Conservation (phyloP, 2,888 invertebrate species). For the Nymphalis urticae region DNA sequence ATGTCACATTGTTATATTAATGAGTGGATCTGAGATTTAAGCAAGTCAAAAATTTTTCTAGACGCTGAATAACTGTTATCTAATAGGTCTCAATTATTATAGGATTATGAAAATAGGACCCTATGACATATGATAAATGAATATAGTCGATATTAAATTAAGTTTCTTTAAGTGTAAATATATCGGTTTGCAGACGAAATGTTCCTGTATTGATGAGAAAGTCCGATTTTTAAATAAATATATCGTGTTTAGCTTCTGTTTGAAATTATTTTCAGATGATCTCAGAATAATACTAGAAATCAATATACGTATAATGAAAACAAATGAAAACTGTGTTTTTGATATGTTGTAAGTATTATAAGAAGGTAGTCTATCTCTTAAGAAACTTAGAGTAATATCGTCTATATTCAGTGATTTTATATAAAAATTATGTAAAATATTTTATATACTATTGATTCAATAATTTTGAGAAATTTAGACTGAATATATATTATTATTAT, state of each 20-base stretch:
- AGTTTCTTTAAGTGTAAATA: too few relatives aligned
- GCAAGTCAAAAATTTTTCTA: not conserved
- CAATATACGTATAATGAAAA: too few relatives aligned
- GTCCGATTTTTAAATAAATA: too few relatives aligned
- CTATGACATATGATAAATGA: not conserved
- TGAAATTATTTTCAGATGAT: too few relatives aligned
- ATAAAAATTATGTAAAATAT: not conserved
- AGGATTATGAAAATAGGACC: not conserved
- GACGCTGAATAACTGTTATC: not conserved
- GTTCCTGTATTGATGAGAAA: too few relatives aligned
- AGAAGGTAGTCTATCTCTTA: not conserved
- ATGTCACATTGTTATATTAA: not conserved
- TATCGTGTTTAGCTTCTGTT: too few relatives aligned
- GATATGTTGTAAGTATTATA: not conserved
- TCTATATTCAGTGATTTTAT: not conserved
- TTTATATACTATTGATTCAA: not conserved
- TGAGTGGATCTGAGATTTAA: not conserved
- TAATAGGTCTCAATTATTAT: not conserved
- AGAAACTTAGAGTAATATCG: not conserved
- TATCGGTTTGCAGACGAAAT: too few relatives aligned
- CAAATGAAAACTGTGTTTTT: too few relatives aligned
- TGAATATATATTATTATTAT: constrained; percentile 1
- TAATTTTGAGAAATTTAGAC: constrained; percentile 5
- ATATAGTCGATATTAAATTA: not conserved
- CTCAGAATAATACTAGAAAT: too few relatives aligned